Evolutionary conservation across 2,113 vertebrate species (phyloP).

Genomic region (Butorides virescens): DNA sequence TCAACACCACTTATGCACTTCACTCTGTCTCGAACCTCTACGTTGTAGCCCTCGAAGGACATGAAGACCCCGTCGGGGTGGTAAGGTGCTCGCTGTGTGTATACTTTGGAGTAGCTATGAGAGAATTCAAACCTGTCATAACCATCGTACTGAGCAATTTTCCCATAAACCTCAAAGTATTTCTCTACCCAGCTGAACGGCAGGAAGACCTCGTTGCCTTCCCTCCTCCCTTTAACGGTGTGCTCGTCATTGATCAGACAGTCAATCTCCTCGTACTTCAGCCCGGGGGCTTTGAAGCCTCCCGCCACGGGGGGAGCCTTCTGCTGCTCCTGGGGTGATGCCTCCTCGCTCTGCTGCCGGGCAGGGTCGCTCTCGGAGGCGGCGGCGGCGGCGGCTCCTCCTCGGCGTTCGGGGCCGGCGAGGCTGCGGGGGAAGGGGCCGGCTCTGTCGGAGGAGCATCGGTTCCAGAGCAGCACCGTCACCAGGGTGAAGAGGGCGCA

Average conservation of each 20-base stretch:
- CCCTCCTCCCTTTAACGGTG: conserved; percentile 87
- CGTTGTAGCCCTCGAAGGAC: conserved; percentile 99
- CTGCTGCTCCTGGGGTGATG: conserved; percentile 71
- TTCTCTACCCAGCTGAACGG: conserved; percentile 96
- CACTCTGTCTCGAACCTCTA: conserved; percentile 94
- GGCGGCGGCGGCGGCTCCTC: background rate
- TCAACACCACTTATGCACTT: conserved; percentile 98
- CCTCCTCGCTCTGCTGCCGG: conserved; percentile 80
- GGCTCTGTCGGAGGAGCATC: conserved; percentile 83
- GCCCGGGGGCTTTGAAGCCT: conserved; percentile 51
- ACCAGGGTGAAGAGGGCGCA: conserved; percentile 90
- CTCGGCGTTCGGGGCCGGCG: background rate
- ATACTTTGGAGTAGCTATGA: conserved; percentile 97
- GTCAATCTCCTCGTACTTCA: conserved; percentile 93
- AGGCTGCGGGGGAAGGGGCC: conserved; percentile 67
- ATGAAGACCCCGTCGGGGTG: conserved; percentile 96
- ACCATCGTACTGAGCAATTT: conserved; percentile 89
- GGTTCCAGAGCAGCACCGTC: conserved; percentile 93
- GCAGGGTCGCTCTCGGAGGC: background rate
- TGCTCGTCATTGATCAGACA: conserved; percentile 95
- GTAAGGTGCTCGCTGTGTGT: conserved; percentile 90
- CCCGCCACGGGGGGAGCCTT: conserved; percentile 82
- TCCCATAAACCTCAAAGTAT: conserved; percentile 97
- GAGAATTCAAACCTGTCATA: conserved; percentile 96
- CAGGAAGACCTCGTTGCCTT: conserved; percentile 89